Evolutionary conservation across 1,140 invertebrate genomes (phyloP).

Genomic region (Drosophila ananassae): DNA sequence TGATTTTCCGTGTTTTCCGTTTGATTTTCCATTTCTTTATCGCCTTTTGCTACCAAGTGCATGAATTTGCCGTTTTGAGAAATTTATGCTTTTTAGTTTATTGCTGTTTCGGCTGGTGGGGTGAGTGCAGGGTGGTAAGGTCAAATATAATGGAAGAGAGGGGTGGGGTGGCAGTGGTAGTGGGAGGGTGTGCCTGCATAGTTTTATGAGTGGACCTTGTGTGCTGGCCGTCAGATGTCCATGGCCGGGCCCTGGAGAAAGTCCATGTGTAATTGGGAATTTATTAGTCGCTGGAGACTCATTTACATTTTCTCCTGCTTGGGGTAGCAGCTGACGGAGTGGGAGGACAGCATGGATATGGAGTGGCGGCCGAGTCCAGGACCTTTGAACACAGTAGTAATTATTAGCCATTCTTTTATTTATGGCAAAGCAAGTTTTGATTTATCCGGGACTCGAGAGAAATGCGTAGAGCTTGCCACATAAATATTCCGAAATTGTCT

Average conservation of each 20-base stretch:
- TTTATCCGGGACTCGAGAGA: slow-evolving; percentile 52
- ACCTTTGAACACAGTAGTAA: slow-evolving; percentile 48
- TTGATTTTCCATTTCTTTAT: slow-evolving; percentile 62
- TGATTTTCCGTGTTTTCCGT: slow-evolving; percentile 71
- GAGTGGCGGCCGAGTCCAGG: slow-evolving; percentile 10
- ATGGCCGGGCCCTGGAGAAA: slow-evolving; percentile 32
- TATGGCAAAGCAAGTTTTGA: slow-evolving; percentile 70
- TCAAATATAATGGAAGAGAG: background rate
- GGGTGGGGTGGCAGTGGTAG: background rate
- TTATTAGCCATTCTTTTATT: slow-evolving; percentile 77
- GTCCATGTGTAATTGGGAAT: slow-evolving; percentile 77
- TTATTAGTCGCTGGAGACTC: slow-evolving; percentile 79
- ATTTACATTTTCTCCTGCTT: slow-evolving; percentile 67
- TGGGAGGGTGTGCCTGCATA: slow-evolving; percentile 31
- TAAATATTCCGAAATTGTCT: slow-evolving; percentile 38
- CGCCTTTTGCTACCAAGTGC: slow-evolving; percentile 27
- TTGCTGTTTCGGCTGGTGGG: slow-evolving; percentile 30
- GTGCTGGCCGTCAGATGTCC: slow-evolving; percentile 37
- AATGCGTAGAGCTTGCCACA: slow-evolving; percentile 25
- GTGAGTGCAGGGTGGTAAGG: background rate
- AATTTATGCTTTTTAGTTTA: slow-evolving; percentile 81
- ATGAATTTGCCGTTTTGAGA: slow-evolving; percentile 71
- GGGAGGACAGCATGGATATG: background rate
- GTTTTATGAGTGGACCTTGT: slow-evolving; percentile 62
- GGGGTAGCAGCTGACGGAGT: background rate